Conservation (phyloP, 2,113 vertebrate species). For the Tragelaphus strepsiceros region DNA sequence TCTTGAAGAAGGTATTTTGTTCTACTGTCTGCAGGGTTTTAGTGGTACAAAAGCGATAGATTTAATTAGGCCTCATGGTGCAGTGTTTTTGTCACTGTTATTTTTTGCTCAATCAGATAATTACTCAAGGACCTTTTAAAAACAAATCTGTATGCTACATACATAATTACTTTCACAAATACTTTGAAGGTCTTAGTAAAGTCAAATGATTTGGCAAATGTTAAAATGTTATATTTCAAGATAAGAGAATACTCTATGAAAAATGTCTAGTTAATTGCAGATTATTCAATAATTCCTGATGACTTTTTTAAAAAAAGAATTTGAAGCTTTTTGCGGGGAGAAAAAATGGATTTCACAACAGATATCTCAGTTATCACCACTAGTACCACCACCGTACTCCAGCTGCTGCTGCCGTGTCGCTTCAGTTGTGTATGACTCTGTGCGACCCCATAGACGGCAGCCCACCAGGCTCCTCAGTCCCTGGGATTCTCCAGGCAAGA, state of each 20-base stretch:
- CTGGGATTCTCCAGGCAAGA: background rate
- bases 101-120: constrained; percentile 1
- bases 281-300: background rate
- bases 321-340: background rate
- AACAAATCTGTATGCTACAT: constrained; percentile 5
- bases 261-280: constrained; percentile 36
- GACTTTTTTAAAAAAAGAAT: background rate
- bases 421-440: background rate
- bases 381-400: background rate
- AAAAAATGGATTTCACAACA: constrained; percentile 14
- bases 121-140: constrained; percentile 35
- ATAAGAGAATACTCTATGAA: constrained; percentile 25
- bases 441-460: background rate
- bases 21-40: background rate
- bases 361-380: background rate
- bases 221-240: constrained; percentile 35
- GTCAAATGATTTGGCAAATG: constrained; percentile 39
- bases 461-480: background rate
- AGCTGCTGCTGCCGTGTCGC: background rate
- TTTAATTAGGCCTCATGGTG: constrained; percentile 2
- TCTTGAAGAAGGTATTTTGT: constrained; percentile 92
- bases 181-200: constrained; percentile 18
- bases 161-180: constrained; percentile 39
- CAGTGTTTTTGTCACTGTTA: background rate
- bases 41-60: background rate